Percentiles rank a stretch among this genome's conserved stretches.
These are phyloP conservation scores for Eugnorisma glareosa DNA, from an alignment of 2,888 invertebrate species.

Conservation along the genomic window DNA sequence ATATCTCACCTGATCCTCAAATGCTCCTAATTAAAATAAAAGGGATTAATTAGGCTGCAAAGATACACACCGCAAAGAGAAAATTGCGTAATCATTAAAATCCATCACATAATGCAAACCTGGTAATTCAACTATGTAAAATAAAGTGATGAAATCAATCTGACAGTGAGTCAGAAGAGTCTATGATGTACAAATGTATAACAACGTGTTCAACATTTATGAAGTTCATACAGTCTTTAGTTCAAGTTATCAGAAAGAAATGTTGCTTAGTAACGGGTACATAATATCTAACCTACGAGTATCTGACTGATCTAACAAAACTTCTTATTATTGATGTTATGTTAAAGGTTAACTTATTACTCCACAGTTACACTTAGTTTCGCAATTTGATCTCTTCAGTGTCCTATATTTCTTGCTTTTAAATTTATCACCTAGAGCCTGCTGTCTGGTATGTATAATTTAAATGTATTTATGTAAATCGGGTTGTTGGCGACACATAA, in stretches of 20 bases:
- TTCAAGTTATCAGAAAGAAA: not conserved
- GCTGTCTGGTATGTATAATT: conserved; percentile 1
- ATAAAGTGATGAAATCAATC: conserved; percentile 66
- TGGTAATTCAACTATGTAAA: conserved; percentile 65
- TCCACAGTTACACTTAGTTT: not conserved
- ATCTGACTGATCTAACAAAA: not conserved
- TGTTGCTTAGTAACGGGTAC: not conserved
- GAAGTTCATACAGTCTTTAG: not conserved
- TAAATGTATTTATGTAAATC: conserved; percentile 5
- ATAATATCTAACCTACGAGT: conserved; percentile 2
- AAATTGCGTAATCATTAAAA: conserved; percentile 60
- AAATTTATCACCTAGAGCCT: conserved; percentile 62
- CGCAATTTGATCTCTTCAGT: conserved; percentile 9
- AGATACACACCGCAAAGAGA: conserved; percentile 3
- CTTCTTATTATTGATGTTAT: not conserved
- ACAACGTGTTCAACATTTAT: conserved; percentile 11
- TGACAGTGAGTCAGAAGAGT: conserved; percentile 64
- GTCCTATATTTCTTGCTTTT: conserved; percentile 61
- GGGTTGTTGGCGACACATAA: not conserved
- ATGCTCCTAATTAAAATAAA: not conserved
- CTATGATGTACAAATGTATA: conserved; percentile 38
- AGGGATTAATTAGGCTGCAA: conserved; percentile 10
- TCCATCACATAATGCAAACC: conserved; percentile 55
- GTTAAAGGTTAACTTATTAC: not conserved
- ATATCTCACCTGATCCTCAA: not conserved